Percentiles rank a stretch among this genome's conserved stretches.
These are phyloP conservation scores for Jaculus jaculus DNA, from an alignment of 2,113 vertebrate genomes.

Conservation along the genomic window DNA sequence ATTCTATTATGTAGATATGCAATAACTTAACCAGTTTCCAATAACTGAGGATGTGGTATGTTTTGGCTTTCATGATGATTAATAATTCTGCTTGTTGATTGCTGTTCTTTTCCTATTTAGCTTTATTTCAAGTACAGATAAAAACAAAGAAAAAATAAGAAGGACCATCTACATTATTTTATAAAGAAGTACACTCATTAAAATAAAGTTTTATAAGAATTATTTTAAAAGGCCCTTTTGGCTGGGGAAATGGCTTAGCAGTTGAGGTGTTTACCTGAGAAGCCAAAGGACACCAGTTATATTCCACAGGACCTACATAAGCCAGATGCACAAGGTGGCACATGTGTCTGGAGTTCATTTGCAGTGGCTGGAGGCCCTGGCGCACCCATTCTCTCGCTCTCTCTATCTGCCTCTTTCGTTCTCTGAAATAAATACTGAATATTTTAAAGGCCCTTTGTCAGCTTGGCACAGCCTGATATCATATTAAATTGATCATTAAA, in stretches of 20 bases:
- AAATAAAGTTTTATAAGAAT: not conserved
- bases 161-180: not conserved
- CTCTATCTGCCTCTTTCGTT: too few species aligned
- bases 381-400: too few species aligned
- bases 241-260: too few species aligned
- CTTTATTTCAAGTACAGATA: slow-evolving; percentile 6
- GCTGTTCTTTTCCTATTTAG: not conserved
- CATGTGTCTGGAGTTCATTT: too few species aligned
- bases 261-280: too few species aligned
- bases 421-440: too few species aligned
- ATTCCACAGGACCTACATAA: too few species aligned
- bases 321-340: too few species aligned
- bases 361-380: too few species aligned
- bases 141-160: not conserved
- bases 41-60: not conserved
- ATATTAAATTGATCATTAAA: slow-evolving; percentile 27
- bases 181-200: slow-evolving; percentile 27
- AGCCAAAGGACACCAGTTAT: too few species aligned
- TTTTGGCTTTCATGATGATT: slow-evolving; percentile 10
- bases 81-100: not conserved
- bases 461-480: not conserved
- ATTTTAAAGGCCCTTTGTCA: not conserved
- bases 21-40: not conserved
- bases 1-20: not conserved
- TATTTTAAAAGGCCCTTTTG: not conserved